Conservation (phyloP, 1,140 invertebrate species). For the Camponotus floridanus region DNA sequence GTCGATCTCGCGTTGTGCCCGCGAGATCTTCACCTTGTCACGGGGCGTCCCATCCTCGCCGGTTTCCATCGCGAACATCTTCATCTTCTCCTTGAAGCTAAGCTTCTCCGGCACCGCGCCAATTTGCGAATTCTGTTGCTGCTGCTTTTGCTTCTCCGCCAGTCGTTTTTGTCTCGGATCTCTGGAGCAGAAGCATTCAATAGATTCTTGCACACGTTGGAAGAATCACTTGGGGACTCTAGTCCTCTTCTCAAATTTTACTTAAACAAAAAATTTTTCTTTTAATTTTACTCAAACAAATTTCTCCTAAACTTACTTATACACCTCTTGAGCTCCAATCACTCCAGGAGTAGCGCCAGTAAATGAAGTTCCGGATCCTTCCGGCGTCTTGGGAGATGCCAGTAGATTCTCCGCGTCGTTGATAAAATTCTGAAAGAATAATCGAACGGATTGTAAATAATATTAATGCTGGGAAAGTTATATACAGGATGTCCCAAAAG, state of each 20-base stretch:
- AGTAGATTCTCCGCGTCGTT: slow-evolving; percentile 92
- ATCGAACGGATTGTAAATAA: neutral
- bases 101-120: slow-evolving; percentile 95
- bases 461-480: neutral
- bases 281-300: too few relatives aligned
- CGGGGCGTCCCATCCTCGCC: slow-evolving; percentile 95
- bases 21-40: slow-evolving; percentile 97
- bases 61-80: slow-evolving; percentile 98
- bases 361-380: slow-evolving; percentile 87
- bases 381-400: slow-evolving; percentile 90
- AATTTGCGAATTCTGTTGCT: slow-evolving; percentile 88
- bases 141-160: slow-evolving; percentile 90
- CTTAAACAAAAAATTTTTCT: too few relatives aligned
- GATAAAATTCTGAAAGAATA: slow-evolving; percentile 90
- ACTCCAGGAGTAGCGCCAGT: slow-evolving; percentile 93
- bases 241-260: neutral
- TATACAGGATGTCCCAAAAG: too few relatives aligned
- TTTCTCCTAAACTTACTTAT: slow-evolving; percentile 88
- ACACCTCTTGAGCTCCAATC: slow-evolving; percentile 97
- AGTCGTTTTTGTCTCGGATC: slow-evolving; percentile 94
- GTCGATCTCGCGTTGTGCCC: slow-evolving; percentile 96
- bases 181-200: slow-evolving; percentile 77
- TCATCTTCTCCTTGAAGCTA: slow-evolving; percentile 98
- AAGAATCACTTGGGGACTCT: neutral
- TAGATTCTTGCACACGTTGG: neutral